phyloP scores from a whole-genome alignment of 2,113 vertebrate species.

The Myodes glareolus region DNA sequence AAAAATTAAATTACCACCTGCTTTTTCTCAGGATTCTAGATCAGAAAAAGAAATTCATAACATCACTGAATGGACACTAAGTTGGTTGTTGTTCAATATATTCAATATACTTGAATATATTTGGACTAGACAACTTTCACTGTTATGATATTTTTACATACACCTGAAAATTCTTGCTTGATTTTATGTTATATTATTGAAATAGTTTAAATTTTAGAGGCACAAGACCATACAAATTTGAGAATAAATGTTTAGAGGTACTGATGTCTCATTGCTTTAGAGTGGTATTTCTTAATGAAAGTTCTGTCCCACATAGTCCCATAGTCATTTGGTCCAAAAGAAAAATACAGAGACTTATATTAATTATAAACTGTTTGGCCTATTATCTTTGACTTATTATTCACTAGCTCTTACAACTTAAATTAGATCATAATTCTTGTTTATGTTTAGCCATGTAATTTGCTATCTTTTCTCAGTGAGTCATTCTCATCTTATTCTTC shows the following conservation, averaged over 20 bases:
- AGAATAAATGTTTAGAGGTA: neutral
- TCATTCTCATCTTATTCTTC: no score
- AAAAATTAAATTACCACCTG: neutral
- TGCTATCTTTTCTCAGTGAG: no score
- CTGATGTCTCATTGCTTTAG: neutral
- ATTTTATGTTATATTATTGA: neutral
- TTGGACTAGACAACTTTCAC: neutral
- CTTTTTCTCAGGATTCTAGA: neutral
- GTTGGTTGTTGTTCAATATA: neutral
- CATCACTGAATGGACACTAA: neutral
- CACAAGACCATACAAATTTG: neutral
- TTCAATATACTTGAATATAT: neutral
- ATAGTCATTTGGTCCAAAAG: no score
- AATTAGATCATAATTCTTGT: no score
- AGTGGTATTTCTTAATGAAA: neutral
- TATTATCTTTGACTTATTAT: no score
- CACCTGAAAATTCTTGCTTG: neutral
- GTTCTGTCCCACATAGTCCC: no score
- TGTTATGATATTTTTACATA: neutral
- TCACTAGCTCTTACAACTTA: no score
- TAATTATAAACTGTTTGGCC: no score
- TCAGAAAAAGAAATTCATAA: neutral
- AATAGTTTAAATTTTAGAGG: neutral
- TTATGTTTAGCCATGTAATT: no score
- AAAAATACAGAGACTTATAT: no score